Percentiles rank a stretch among this genome's conserved stretches.
Evolutionary conservation across 2,888 invertebrate genomes (phyloP).

Genomic region (Parelbella ahira): DNA sequence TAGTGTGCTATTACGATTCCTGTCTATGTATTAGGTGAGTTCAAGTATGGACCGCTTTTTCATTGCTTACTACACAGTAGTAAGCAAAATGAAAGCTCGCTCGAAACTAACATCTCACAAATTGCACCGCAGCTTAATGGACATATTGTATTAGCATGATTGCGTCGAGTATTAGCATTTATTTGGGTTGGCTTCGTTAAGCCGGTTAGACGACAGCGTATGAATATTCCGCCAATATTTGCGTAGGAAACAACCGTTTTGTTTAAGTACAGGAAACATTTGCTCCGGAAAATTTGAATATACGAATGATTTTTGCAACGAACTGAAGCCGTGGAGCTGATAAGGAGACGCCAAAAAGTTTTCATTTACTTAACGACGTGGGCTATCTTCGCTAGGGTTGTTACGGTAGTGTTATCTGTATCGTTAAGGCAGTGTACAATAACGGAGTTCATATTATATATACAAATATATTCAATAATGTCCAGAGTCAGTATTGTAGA

Average conservation of each 20-base stretch:
- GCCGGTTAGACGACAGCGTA: conserved; percentile 37
- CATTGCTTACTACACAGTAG: too few species aligned
- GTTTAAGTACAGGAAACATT: conserved; percentile 7
- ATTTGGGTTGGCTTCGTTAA: conserved; percentile 63
- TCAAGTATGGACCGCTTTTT: too few species aligned
- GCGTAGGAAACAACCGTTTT: conserved; percentile 12
- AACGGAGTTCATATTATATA: too few species aligned
- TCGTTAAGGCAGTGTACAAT: too few species aligned
- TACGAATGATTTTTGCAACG: conserved; percentile 1
- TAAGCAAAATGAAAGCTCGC: too few species aligned
- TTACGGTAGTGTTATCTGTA: too few species aligned
- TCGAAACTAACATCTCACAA: conserved; percentile 25
- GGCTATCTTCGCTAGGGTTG: too few species aligned
- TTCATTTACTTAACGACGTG: too few species aligned
- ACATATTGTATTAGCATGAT: conserved; percentile 69
- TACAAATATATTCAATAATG: too few species aligned
- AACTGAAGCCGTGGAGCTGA: not conserved
- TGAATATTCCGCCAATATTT: conserved; percentile 55
- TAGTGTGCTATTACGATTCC: too few species aligned
- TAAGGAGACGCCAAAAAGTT: conserved; percentile 8
- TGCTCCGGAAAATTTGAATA: not conserved
- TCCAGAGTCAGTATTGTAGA: too few species aligned
- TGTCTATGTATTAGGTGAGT: too few species aligned
- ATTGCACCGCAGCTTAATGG: conserved; percentile 41
- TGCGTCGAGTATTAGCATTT: conserved; percentile 68